Evolutionary conservation across 2,797 vertebrate genomes (phyloP), one percentile per base, ranked within the genome.

Genomic region (Syndactyla subalaris): DNA sequence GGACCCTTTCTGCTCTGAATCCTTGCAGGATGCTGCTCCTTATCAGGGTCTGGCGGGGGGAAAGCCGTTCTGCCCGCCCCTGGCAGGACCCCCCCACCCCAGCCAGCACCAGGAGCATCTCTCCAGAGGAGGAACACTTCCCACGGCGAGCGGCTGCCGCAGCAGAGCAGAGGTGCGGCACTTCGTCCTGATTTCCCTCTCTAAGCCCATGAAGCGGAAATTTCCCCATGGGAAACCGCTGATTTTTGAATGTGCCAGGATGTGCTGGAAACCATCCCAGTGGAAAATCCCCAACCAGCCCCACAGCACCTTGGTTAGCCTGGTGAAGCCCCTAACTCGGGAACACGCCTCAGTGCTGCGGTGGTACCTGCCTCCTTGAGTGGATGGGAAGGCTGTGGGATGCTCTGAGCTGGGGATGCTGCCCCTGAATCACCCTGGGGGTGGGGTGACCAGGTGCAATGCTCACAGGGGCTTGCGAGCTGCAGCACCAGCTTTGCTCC

Each of bases 271-370:
- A 71, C 41, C 71, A 82, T 82, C 94, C 93, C 21, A 5, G 34
- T 93, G 93, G 96, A 95, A 95, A 96, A 92, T 91, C 94, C 93
- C 96, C 45, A 3, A 21, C 71, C 66, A 72, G 85, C 57, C 49
- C 51, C 76, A 27, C 19, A 1, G 73, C 1, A 7, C 72, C 27
- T 39, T n/a, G 68, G 74, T 39, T 34, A 75, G 72, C 45, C 49
- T 8, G 2, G 46, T 6, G 34, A 88, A 89, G 54, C 62, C 65
- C 57, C 27, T 51, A 13, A 29, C 51, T 20, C 4, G 0, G 71
- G 48, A 76, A 30, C 10, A 5, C 0, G 3, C 5, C 74, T 63
- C 32, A 4, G 70, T 4, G 55, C 49, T 58, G 41, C 2, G 1
- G 46, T 13, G 36, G 41, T 22, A 66, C 36, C 32, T 34, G n/a